Evolutionary conservation across 2,113 vertebrate species (phyloP).

Genomic region (Nymphicus hollandicus): DNA sequence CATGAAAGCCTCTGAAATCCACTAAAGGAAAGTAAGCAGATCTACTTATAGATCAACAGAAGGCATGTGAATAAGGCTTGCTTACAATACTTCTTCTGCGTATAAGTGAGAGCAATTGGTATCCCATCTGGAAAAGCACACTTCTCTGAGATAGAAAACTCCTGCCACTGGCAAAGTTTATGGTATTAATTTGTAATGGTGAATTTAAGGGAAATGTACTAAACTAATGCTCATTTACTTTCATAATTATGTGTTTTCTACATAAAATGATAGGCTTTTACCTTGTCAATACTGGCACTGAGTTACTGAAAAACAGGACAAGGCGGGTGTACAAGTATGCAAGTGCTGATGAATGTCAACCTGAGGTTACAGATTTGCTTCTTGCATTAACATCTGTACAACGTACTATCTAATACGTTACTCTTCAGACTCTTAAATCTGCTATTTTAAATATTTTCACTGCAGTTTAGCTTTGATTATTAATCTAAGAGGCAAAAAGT

Average conservation of each 20-base stretch:
- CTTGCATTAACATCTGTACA: constrained; percentile 30
- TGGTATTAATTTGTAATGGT: constrained; percentile 60
- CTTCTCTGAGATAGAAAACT: constrained; percentile 13
- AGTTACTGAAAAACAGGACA: constrained; percentile 43
- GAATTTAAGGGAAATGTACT: constrained; percentile 40
- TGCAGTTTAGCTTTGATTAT: constrained; percentile 49
- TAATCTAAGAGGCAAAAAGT: constrained; percentile 60
- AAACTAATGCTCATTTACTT: constrained; percentile 61
- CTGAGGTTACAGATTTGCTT: constrained; percentile 45
- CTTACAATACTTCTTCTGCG: constrained; percentile 14
- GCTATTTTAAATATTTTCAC: constrained; percentile 70
- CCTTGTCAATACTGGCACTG: constrained; percentile 2
- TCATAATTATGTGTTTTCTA: constrained; percentile 57
- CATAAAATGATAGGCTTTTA: constrained; percentile 35
- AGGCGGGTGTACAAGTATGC: background rate
- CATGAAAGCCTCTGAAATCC: background rate
- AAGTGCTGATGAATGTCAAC: constrained; percentile 11
- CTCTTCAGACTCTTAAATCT: constrained; percentile 38
- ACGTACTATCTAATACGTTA: background rate
- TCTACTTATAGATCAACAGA: constrained; percentile 18
- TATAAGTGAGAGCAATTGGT: constrained; percentile 13
- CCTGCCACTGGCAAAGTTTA: constrained; percentile 23
- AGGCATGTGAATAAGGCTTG: constrained; percentile 4
- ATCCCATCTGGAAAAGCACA: constrained; percentile 4
- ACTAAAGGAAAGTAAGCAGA: background rate